Percentiles rank a stretch among this genome's conserved stretches.
These are phyloP conservation scores for Apotomis betuletana DNA, from an alignment of 2,888 invertebrate species.

Conservation along the genomic window DNA sequence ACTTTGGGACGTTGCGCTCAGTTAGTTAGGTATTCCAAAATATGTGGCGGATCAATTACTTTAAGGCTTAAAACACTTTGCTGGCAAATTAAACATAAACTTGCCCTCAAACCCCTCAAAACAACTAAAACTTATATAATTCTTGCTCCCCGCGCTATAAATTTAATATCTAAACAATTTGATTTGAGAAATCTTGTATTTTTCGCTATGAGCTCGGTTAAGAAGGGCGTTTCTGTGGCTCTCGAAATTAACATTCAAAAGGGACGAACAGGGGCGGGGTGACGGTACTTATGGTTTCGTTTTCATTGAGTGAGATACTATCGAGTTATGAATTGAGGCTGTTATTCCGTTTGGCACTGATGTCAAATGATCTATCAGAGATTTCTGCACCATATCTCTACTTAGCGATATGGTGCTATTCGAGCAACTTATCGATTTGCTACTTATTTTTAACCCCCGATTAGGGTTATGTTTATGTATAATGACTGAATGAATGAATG, in stretches of 20 bases:
- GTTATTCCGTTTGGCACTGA: too few species aligned
- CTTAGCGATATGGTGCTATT: too few species aligned
- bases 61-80: too few species aligned
- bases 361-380: too few species aligned
- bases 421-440: too few species aligned
- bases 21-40: too few species aligned
- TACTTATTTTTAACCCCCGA: too few species aligned
- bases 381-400: too few species aligned
- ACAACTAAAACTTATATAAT: conserved; percentile 7
- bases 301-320: neutral
- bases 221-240: conserved; percentile 27
- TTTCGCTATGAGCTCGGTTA: conserved; percentile 23
- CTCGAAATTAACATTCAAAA: conserved; percentile 39
- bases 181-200: conserved; percentile 36
- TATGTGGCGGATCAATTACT: too few species aligned
- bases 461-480: too few species aligned
- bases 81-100: neutral
- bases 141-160: conserved; percentile 11
- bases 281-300: conserved; percentile 16
- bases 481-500: too few species aligned
- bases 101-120: neutral
- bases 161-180: conserved; percentile 38
- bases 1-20: too few species aligned
- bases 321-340: conserved; percentile 1
- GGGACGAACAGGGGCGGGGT: conserved; percentile 20